phyloP scores from a whole-genome alignment of 2,797 vertebrate species.

The Pseudochirops corinnae region DNA sequence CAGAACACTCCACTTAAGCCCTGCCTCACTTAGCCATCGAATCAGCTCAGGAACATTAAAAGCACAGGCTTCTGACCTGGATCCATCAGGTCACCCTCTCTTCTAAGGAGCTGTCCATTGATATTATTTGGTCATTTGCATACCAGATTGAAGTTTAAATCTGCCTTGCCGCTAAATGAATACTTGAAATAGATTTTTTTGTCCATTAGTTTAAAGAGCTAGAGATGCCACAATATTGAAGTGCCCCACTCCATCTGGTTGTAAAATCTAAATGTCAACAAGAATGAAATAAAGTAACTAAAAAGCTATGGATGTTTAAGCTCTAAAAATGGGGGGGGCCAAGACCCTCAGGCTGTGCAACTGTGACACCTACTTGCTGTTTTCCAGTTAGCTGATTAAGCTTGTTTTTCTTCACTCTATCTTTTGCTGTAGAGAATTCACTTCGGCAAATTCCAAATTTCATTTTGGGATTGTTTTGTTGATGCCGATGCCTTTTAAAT shows the following conservation, averaged over 20 bases:
- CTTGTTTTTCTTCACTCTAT: neutral
- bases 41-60: slow-evolving; percentile 58
- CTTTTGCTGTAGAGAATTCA: neutral
- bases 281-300: slow-evolving; percentile 58
- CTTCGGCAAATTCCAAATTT: neutral
- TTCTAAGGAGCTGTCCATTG: slow-evolving; percentile 1
- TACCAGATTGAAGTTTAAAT: slow-evolving; percentile 53
- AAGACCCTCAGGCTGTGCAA: neutral
- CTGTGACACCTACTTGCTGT: neutral
- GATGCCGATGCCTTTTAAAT: neutral
- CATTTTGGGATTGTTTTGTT: neutral
- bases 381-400: neutral
- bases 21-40: slow-evolving; percentile 34
- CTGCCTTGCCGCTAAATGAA: slow-evolving; percentile 51
- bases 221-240: neutral
- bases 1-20: slow-evolving; percentile 31
- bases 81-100: slow-evolving; percentile 9
- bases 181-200: slow-evolving; percentile 56
- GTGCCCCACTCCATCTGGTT: slow-evolving; percentile 50
- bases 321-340: slow-evolving; percentile 19
- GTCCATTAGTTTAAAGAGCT: slow-evolving; percentile 59
- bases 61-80: slow-evolving; percentile 28
- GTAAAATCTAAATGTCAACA: slow-evolving; percentile 51
- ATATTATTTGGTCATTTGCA: slow-evolving; percentile 39
- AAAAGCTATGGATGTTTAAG: slow-evolving; percentile 13